These are phyloP conservation scores for Felis catus DNA, from an alignment of 2,113 vertebrate genomes.

Conservation along the genomic window F.catus_Fca126_mat1.0 CM031419.1:148034001-148034500, in stretches of 20 bases:
- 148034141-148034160: not conserved
- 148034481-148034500: not conserved
- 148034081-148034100: not conserved
- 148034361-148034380: not conserved
- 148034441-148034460: conserved; percentile 17
- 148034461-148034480: not conserved
- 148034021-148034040: not conserved
- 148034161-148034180: conserved; percentile 19
- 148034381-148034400: not conserved
- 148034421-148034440: conserved; percentile 23
- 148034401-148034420: not conserved
- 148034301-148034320: not conserved
- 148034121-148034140: not conserved
- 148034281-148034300: too few relatives aligned
- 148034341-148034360: not conserved
- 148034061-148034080: not conserved
- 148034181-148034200: not conserved
- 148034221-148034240: not conserved
- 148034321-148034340: too few relatives aligned
- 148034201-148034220: rapidly evolving
- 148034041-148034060: not conserved
- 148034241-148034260: not conserved
- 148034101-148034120: not conserved
- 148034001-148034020: not conserved
- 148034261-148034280: not conserved